These are phyloP conservation scores for Gastrophryne carolinensis DNA, from an alignment of 2,797 vertebrate species.

Conservation along the genomic window DNA sequence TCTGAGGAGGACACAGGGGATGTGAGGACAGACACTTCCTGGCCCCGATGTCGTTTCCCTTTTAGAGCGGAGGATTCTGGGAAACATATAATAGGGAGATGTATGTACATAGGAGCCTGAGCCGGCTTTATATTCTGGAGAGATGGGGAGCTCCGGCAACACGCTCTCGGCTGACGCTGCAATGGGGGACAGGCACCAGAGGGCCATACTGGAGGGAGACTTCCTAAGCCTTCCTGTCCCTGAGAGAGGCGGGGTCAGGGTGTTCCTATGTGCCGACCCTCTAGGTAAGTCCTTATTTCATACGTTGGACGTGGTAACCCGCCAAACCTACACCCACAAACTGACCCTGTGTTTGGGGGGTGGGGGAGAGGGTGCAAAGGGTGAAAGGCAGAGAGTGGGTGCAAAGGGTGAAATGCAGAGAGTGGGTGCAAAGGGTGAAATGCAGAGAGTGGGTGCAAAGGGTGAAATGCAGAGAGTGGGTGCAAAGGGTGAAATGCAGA, in stretches of 20 bases:
- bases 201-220: conserved; percentile 17
- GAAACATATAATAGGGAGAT: not conserved
- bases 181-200: not conserved
- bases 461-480: too few relatives aligned
- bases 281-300: conserved; percentile 7
- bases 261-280: conserved; percentile 42
- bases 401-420: too few relatives aligned
- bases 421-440: too few relatives aligned
- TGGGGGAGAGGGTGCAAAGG: too few relatives aligned
- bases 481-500: too few relatives aligned
- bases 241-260: not conserved
- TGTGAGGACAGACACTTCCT: not conserved
- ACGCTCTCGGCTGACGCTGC: not conserved
- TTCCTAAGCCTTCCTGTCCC: not conserved
- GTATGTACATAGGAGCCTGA: not conserved
- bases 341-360: too few relatives aligned
- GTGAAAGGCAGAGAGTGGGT: too few relatives aligned
- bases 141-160: not conserved
- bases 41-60: not conserved
- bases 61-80: not conserved
- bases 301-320: too few relatives aligned
- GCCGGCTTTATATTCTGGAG: not conserved
- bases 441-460: too few relatives aligned
- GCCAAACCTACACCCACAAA: too few relatives aligned
- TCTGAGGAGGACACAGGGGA: not conserved